Conservation (phyloP, 2,113 vertebrate species). For the Sceloporus undulatus region DNA sequence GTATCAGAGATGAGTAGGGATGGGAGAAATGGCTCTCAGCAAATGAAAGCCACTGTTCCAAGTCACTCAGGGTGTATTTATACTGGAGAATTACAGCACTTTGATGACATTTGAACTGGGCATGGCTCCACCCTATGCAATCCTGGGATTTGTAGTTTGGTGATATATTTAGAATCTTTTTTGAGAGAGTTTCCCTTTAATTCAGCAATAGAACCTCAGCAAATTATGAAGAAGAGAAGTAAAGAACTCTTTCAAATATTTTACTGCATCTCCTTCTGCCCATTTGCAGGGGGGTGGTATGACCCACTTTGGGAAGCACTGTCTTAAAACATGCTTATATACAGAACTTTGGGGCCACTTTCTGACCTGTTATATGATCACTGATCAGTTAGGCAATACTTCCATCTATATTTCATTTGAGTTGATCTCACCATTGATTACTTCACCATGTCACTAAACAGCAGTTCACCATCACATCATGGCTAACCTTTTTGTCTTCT, state of each 20-base stretch:
- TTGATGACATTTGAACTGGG: neutral
- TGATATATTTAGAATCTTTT: neutral
- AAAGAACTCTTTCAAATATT: too few species aligned
- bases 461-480: neutral
- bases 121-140: neutral
- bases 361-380: neutral
- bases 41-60: conserved; percentile 44
- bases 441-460: neutral
- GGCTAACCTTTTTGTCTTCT: neutral
- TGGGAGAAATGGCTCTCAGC: conserved; percentile 24
- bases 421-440: neutral
- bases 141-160: neutral
- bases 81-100: neutral
- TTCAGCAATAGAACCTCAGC: neutral
- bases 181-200: neutral
- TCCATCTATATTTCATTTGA: neutral
- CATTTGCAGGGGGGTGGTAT: too few species aligned
- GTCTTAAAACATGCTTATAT: neutral
- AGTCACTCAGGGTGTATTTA: conserved; percentile 21
- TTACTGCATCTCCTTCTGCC: too few species aligned
- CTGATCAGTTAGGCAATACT: neutral
- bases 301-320: too few species aligned
- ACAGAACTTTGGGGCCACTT: neutral
- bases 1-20: conserved; percentile 44
- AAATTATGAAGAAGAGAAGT: neutral